Evolutionary conservation across 2,797 vertebrate genomes (phyloP).

Genomic region (Octomys mimax): DNA sequence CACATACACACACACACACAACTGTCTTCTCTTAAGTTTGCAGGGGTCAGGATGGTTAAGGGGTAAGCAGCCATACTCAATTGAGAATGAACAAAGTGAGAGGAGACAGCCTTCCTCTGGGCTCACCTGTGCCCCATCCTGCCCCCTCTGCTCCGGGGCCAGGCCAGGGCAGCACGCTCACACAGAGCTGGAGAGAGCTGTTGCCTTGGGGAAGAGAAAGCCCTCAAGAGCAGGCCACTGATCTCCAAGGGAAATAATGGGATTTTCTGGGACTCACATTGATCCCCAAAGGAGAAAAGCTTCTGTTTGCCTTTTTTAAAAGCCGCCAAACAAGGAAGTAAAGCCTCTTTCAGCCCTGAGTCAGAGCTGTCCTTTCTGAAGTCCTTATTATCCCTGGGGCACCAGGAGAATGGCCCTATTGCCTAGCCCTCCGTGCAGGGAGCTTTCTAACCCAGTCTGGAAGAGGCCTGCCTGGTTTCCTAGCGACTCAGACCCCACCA

Average conservation of each 20-base stretch:
- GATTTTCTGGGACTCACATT: slow-evolving; percentile 97
- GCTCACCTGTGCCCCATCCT: slow-evolving; percentile 61
- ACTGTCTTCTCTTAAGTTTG: not conserved
- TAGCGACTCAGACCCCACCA: slow-evolving; percentile 61
- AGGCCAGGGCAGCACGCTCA: slow-evolving; percentile 32
- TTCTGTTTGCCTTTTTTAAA: slow-evolving; percentile 89
- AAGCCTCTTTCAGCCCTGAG: slow-evolving; percentile 88
- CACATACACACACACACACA: not conserved
- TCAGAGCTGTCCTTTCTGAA: slow-evolving; percentile 88
- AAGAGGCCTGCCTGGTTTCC: slow-evolving; percentile 72
- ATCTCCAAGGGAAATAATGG: slow-evolving; percentile 94
- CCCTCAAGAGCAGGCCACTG: slow-evolving; percentile 88
- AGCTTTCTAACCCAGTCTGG: slow-evolving; percentile 71
- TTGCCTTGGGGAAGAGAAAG: slow-evolving; percentile 89
- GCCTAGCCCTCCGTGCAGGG: slow-evolving; percentile 41
- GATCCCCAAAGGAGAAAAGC: slow-evolving; percentile 92
- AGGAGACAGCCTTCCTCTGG: slow-evolving; percentile 29
- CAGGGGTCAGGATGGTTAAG: not conserved
- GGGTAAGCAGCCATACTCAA: not conserved
- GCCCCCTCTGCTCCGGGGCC: not conserved
- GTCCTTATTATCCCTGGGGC: slow-evolving; percentile 90
- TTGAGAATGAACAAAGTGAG: not conserved
- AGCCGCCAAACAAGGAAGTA: slow-evolving; percentile 90
- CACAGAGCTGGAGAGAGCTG: slow-evolving; percentile 79
- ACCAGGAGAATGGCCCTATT: slow-evolving; percentile 77